These are phyloP conservation scores for Hemiprocne comata DNA, from an alignment of 2,113 vertebrate species.

Conservation along the genomic window DNA sequence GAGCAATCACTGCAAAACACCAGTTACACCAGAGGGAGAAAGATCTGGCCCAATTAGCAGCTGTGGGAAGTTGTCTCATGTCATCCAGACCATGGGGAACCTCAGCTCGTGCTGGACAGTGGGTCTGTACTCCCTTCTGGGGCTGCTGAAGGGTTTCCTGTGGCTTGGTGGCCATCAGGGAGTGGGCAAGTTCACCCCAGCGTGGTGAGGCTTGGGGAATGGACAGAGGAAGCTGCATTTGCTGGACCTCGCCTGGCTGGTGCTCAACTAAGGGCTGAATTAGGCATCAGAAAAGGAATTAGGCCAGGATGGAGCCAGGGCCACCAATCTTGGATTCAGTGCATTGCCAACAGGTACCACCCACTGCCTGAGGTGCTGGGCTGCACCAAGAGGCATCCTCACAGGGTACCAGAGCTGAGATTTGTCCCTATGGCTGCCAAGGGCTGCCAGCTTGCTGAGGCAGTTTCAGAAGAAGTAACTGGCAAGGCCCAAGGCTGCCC, in stretches of 20 bases:
- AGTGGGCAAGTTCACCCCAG: accelerated
- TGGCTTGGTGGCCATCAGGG: not conserved
- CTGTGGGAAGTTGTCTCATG: not conserved
- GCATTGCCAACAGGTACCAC: not conserved
- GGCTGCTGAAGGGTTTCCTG: not conserved
- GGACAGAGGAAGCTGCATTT: accelerated
- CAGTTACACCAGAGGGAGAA: not conserved
- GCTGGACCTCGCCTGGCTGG: not conserved
- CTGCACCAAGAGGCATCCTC: not conserved
- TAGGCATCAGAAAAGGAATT: not conserved
- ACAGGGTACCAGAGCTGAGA: not conserved
- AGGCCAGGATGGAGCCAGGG: not conserved
- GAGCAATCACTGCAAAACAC: not conserved
- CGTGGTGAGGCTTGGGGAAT: not conserved
- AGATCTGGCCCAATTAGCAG: not conserved
- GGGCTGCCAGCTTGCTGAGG: not conserved
- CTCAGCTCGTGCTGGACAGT: accelerated
- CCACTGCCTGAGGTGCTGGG: no score
- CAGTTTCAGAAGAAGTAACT: not conserved
- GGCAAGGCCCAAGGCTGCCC: not conserved
- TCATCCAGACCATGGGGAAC: not conserved
- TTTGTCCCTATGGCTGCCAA: no score
- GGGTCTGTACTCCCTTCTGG: not conserved
- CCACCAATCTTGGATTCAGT: not conserved
- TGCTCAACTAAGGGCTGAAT: not conserved